Percentiles rank a stretch among this genome's conserved stretches.
These are phyloP conservation scores for Melieria crassipennis DNA, from an alignment of 2,888 invertebrate genomes.

Conservation along the genomic window DNA sequence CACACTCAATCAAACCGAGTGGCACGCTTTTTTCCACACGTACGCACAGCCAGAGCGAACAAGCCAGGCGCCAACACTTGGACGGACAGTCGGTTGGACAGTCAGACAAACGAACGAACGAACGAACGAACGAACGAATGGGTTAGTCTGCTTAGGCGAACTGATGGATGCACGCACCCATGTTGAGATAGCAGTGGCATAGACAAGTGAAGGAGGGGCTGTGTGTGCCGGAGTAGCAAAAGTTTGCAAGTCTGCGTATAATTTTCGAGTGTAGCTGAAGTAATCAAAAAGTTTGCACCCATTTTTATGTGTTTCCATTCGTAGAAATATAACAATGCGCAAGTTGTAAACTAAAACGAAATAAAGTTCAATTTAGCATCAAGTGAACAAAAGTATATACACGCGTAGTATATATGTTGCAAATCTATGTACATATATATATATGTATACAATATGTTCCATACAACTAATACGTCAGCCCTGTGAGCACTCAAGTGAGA, in stretches of 20 bases:
- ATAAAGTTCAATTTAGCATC: too few relatives aligned
- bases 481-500: too few relatives aligned
- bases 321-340: not conserved
- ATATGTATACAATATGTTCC: too few relatives aligned
- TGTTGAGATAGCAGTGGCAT: not conserved
- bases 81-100: too few relatives aligned
- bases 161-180: not conserved
- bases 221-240: slow-evolving; percentile 1
- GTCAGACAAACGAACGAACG: not conserved
- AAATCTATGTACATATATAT: too few relatives aligned
- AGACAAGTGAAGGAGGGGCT: not conserved
- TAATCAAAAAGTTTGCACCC: slow-evolving; percentile 37
- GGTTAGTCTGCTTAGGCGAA: slow-evolving; percentile 4
- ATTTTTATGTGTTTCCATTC: slow-evolving; percentile 17
- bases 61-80: too few relatives aligned
- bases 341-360: too few relatives aligned
- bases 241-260: slow-evolving; percentile 16
- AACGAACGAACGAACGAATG: slow-evolving; percentile 3
- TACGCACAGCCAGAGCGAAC: slow-evolving; percentile 27
- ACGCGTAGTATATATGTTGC: too few relatives aligned
- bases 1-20: slow-evolving; percentile 22
- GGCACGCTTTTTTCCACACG: slow-evolving; percentile 39
- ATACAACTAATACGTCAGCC: too few relatives aligned
- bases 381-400: too few relatives aligned
- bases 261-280: slow-evolving; percentile 26